A percentile compares a stretch with the other conserved stretches of the same genome.
Evolutionary conservation across 2,888 invertebrate species (phyloP).

Genomic region (Lepeophtheirus nordmannii): DNA sequence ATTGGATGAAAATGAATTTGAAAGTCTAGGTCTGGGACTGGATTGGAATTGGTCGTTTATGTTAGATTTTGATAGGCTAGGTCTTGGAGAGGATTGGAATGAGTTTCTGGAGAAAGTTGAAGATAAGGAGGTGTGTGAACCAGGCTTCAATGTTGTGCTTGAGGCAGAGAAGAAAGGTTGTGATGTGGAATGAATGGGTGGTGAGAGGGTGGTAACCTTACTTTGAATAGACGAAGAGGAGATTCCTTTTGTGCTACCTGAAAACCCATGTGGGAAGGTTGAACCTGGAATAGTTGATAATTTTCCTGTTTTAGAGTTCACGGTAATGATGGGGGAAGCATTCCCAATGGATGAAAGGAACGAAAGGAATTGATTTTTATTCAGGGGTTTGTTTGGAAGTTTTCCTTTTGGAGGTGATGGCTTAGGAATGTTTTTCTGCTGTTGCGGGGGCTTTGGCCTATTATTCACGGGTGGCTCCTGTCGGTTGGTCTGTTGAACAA

Average conservation of each 20-base stretch:
- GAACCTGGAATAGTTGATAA: neutral
- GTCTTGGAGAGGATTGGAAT: neutral
- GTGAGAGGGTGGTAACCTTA: neutral
- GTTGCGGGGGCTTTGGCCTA: neutral
- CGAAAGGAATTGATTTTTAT: neutral
- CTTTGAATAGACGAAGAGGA: neutral
- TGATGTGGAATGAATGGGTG: neutral
- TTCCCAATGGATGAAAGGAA: neutral
- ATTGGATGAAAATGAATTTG: neutral
- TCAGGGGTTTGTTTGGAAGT: neutral
- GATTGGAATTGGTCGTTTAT: neutral
- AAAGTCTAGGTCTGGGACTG: neutral
- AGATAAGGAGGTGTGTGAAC: neutral
- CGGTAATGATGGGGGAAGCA: neutral
- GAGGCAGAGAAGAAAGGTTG: neutral
- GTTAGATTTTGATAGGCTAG: neutral
- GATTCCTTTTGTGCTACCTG: neutral
- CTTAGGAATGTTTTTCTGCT: neutral
- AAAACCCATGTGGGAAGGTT: neutral
- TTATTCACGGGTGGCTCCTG: neutral
- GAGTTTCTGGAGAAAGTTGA: neutral
- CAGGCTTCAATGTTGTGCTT: no score
- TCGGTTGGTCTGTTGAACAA: neutral
- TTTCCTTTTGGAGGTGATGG: neutral
- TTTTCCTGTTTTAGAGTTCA: neutral